phyloP scores from a whole-genome alignment of 2,113 vertebrate genomes.

The Alouatta palliata region DNA sequence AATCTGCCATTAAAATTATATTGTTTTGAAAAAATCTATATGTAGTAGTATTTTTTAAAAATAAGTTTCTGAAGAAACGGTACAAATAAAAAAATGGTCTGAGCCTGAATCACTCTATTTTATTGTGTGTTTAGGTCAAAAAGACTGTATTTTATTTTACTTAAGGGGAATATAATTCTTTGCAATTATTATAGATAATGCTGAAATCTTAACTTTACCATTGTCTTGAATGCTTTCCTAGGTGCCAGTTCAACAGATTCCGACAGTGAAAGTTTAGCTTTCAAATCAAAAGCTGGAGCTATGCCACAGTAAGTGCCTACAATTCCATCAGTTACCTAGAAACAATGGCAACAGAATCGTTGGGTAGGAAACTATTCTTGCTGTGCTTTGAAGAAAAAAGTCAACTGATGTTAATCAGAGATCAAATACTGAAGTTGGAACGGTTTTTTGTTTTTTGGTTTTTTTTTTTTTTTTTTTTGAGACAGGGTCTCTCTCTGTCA shows the following conservation, averaged over 20 bases:
- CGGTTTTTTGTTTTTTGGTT: background rate
- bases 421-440: background rate
- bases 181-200: background rate
- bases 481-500: too few species aligned
- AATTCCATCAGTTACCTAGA: background rate
- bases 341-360: background rate
- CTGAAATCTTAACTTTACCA: background rate
- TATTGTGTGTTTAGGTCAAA: background rate
- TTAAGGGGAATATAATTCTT: background rate
- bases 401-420: background rate
- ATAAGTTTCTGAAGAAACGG: background rate
- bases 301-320: conserved; percentile 95
- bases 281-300: conserved; percentile 89
- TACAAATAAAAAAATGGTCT: background rate
- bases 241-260: conserved; percentile 97
- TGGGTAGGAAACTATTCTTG: background rate
- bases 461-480: background rate
- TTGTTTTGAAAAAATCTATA: conserved; percentile 19
- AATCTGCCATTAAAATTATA: background rate
- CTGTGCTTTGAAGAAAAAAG: background rate
- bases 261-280: conserved; percentile 90
- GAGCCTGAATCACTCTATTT: background rate
- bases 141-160: background rate
- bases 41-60: background rate
- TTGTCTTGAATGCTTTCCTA: conserved; percentile 76